Evolutionary conservation across 2,113 vertebrate genomes (phyloP).

Genomic region (Nanger granti): DNA sequence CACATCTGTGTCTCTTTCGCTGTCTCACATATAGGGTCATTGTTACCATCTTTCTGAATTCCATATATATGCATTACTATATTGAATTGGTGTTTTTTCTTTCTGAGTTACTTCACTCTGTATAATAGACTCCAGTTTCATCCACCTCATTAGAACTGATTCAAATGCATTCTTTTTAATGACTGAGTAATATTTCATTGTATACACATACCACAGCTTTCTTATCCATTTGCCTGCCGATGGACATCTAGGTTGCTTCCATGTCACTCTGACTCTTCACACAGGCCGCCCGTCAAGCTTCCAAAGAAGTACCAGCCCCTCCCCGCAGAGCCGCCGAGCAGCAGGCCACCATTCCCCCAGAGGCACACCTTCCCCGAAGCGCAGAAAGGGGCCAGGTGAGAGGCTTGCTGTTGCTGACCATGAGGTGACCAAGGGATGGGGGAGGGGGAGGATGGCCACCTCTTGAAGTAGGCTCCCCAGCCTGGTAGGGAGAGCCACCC

Average conservation of each 20-base stretch:
- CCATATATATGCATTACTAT: neutral
- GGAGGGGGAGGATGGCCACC: accelerated
- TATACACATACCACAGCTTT: neutral
- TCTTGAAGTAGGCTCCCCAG: neutral
- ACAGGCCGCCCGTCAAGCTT: slow-evolving; percentile 10
- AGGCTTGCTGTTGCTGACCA: neutral
- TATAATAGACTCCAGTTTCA: neutral
- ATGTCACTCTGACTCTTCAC: neutral
- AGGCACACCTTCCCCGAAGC: neutral
- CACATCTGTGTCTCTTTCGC: neutral
- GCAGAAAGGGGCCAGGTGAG: slow-evolving; percentile 48
- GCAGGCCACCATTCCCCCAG: neutral
- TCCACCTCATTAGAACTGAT: neutral
- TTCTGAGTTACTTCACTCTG: neutral
- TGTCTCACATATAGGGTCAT: neutral
- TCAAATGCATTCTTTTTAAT: neutral
- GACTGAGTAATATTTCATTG: neutral
- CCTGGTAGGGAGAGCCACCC: accelerated
- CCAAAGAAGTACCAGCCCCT: slow-evolving; percentile 58
- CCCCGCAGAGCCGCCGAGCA: neutral
- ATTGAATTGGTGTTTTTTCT: neutral
- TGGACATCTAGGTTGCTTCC: neutral
- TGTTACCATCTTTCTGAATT: neutral
- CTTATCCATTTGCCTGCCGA: neutral
- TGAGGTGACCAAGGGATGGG: accelerated